phyloP scores from a whole-genome alignment of 2,797 vertebrate genomes.

The Heliangelus exortis region DNA sequence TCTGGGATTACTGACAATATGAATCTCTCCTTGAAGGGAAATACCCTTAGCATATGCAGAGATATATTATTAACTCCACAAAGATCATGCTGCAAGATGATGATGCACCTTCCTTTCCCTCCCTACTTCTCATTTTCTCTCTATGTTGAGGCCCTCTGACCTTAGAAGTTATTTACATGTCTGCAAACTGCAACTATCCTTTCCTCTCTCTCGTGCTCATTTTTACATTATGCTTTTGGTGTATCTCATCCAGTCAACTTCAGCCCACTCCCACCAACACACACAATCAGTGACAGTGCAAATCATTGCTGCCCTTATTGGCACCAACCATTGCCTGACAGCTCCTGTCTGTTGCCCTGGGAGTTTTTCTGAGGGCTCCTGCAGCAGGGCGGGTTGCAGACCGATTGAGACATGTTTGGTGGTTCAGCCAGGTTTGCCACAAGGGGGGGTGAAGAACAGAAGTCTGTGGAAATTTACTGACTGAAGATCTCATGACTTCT shows the following conservation, averaged over 20 bases:
- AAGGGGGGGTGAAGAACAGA: conserved; percentile 48
- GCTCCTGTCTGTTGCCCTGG: conserved; percentile 11
- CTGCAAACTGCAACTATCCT: not conserved
- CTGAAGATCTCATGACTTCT: conserved; percentile 40
- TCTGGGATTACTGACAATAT: not conserved
- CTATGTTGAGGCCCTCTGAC: not conserved
- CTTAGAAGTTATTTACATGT: not conserved
- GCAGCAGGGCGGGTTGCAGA: not conserved
- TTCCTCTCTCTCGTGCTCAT: not conserved
- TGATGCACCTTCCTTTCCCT: not conserved
- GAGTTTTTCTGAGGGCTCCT: conserved; percentile 23
- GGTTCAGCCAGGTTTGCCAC: conserved; percentile 57
- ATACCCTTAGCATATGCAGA: not conserved
- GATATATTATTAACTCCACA: not conserved
- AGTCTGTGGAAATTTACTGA: conserved; percentile 71
- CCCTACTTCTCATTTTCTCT: conserved; percentile 38
- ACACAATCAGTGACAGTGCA: not conserved
- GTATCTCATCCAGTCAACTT: not conserved
- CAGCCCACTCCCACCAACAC: not conserved
- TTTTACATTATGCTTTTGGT: not conserved
- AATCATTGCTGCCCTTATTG: not conserved
- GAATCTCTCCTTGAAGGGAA: not conserved
- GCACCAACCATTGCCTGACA: not conserved
- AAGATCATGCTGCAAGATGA: not conserved
- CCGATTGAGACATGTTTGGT: conserved; percentile 59